Conservation (phyloP, 2,888 invertebrate genomes). For the Harpalus rufipes region DNA sequence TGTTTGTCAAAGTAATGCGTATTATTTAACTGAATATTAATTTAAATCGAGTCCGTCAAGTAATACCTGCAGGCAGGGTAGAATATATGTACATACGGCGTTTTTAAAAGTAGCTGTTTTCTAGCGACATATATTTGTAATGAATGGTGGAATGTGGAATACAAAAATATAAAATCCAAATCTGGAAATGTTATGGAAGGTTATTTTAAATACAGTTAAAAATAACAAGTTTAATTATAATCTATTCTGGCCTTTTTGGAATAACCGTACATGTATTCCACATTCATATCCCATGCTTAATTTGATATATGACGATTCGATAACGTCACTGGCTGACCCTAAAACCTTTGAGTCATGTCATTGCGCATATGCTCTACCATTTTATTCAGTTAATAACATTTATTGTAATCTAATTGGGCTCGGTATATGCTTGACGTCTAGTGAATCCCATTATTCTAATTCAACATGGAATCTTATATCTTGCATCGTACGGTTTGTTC, state of each 20-base stretch:
- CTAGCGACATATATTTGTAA: background rate
- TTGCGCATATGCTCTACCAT: background rate
- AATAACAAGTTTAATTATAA: background rate
- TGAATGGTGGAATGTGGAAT: background rate
- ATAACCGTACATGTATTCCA: background rate
- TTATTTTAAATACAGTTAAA: background rate
- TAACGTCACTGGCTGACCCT: constrained; percentile 19
- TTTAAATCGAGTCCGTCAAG: no score
- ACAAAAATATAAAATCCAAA: background rate
- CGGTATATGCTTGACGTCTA: background rate
- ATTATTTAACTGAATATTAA: no score
- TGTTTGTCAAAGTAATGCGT: no score
- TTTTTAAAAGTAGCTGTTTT: no score
- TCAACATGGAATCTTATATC: background rate
- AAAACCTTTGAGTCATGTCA: constrained; percentile 19
- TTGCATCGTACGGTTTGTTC: no score
- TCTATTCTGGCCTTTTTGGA: background rate
- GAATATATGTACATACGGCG: no score
- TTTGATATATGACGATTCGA: background rate
- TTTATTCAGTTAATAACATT: constrained; percentile 22
- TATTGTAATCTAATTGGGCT: constrained; percentile 2
- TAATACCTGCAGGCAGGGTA: no score
- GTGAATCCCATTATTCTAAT: background rate
- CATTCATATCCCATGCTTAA: background rate
- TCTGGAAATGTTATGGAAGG: background rate